Percentiles rank a stretch among this genome's conserved stretches.
These are phyloP conservation scores for Ophion ellenae DNA, from an alignment of 2,888 invertebrate genomes.

Conservation along the genomic window DNA sequence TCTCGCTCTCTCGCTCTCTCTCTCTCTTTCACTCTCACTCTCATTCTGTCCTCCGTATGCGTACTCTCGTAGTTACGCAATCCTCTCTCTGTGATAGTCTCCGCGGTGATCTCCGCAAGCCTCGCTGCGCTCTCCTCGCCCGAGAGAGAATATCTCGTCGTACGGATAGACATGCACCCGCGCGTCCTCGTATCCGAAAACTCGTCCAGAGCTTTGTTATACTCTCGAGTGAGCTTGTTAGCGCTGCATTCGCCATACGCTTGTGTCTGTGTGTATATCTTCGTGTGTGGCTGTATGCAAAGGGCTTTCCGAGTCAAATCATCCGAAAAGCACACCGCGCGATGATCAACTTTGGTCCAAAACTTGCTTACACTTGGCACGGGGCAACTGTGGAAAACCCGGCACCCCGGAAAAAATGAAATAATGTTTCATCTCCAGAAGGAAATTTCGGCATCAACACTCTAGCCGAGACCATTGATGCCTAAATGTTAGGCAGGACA, in stretches of 20 bases:
- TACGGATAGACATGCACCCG: conserved; percentile 43
- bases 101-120: conserved; percentile 59
- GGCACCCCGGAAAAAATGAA: too few species aligned
- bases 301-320: not conserved
- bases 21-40: conserved; percentile 22
- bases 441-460: too few species aligned
- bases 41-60: conserved; percentile 18
- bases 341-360: too few species aligned
- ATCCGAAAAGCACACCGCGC: too few species aligned
- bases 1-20: conserved; percentile 14
- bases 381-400: too few species aligned
- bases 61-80: conserved; percentile 61
- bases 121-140: conserved; percentile 29
- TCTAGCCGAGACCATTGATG: too few species aligned
- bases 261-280: not conserved
- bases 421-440: too few species aligned
- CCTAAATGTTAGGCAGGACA: too few species aligned
- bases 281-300: not conserved
- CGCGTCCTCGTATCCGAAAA: conserved; percentile 48
- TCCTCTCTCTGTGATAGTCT: conserved; percentile 43
- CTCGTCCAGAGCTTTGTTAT: conserved; percentile 69
- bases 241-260: not conserved
- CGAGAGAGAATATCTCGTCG: conserved; percentile 52
- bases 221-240: conserved; percentile 42
- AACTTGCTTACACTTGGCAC: too few species aligned